Conservation (phyloP, 2,113 vertebrate species). For the Ramphastos sulfuratus region DNA sequence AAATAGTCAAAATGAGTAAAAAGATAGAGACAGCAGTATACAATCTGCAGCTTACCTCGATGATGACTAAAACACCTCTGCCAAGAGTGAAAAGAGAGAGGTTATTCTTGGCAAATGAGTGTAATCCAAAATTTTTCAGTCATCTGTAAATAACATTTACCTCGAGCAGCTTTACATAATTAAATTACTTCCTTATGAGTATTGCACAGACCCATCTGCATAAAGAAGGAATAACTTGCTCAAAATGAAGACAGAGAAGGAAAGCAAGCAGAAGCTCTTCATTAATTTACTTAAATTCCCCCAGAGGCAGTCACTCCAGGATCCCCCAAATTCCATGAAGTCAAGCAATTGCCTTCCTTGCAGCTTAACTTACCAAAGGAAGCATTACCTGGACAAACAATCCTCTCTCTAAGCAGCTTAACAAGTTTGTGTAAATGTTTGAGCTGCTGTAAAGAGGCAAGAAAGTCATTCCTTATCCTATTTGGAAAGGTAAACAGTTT, state of each 20-base stretch:
- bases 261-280: background rate
- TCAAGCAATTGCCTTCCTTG: conserved; percentile 34
- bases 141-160: conserved; percentile 70
- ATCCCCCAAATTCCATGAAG: background rate
- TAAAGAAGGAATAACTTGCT: conserved; percentile 18
- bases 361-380: conserved; percentile 1
- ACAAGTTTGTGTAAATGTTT: conserved; percentile 57
- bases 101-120: conserved; percentile 60
- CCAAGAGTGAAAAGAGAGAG: background rate
- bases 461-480: conserved; percentile 13
- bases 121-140: conserved; percentile 48
- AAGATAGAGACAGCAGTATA: background rate
- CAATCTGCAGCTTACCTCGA: conserved; percentile 15
- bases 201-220: conserved; percentile 33
- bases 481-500: conserved; percentile 33
- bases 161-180: conserved; percentile 70
- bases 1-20: background rate
- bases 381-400: conserved; percentile 49
- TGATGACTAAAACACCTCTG: background rate
- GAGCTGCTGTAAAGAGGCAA: conserved; percentile 36
- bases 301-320: conserved; percentile 8
- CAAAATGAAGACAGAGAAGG: conserved; percentile 33
- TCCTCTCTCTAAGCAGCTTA: conserved; percentile 35
- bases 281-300: conserved; percentile 39
- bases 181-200: conserved; percentile 14